Evolutionary conservation across 2,113 vertebrate species (phyloP).

Genomic region (Chaetodon auriga): DNA sequence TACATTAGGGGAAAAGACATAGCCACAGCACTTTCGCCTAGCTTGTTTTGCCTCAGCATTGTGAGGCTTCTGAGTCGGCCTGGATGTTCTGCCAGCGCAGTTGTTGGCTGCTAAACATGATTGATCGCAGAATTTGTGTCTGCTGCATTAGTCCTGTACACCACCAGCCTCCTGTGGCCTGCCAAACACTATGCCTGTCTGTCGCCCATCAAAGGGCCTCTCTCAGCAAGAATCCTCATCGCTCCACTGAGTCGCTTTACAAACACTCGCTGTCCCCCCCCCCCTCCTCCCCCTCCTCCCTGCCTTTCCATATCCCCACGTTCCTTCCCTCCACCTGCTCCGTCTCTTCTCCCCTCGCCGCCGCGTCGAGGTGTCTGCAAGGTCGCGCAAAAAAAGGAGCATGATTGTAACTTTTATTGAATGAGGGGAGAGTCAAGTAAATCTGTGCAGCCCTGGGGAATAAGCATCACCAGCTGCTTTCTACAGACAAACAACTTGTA

Average conservation of each 20-base stretch:
- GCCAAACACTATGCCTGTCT: slow-evolving; percentile 51
- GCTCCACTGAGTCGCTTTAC: slow-evolving; percentile 51
- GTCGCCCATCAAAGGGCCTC: slow-evolving; percentile 60
- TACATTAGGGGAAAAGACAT: slow-evolving; percentile 21
- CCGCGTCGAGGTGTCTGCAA: neutral
- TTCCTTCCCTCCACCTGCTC: slow-evolving; percentile 1
- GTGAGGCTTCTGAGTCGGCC: slow-evolving; percentile 35
- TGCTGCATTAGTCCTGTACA: slow-evolving; percentile 53
- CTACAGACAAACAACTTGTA: slow-evolving; percentile 59
- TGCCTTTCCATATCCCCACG: neutral
- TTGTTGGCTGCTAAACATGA: slow-evolving; percentile 71
- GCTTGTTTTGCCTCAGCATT: slow-evolving; percentile 58
- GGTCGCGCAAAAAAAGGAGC: neutral
- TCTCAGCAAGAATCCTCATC: slow-evolving; percentile 69
- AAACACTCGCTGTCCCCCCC: slow-evolving; percentile 31
- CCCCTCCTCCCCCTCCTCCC: neutral
- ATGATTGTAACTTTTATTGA: slow-evolving; percentile 46
- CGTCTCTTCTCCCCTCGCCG: neutral
- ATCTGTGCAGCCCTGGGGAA: slow-evolving; percentile 25
- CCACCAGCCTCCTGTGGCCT: slow-evolving; percentile 48
- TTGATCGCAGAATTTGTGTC: slow-evolving; percentile 68
- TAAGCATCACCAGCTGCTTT: slow-evolving; percentile 47
- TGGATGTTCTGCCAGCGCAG: slow-evolving; percentile 47
- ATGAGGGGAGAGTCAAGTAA: slow-evolving; percentile 43
- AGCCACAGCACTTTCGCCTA: slow-evolving; percentile 46